These are phyloP conservation scores for Regulus satrapa DNA, from an alignment of 2,113 vertebrate species.

Conservation along the genomic window DNA sequence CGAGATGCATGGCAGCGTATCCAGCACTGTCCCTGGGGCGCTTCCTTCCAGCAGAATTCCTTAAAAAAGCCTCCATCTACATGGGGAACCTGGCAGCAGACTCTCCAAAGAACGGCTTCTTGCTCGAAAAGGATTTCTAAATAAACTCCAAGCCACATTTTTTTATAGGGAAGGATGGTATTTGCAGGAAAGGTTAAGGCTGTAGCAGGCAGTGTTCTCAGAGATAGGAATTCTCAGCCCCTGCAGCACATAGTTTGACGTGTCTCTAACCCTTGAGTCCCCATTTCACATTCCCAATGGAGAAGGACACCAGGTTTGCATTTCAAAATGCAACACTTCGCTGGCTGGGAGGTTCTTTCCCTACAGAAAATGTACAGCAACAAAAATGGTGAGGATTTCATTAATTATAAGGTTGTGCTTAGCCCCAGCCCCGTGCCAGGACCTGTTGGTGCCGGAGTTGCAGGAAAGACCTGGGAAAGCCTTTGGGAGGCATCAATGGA, in stretches of 20 bases:
- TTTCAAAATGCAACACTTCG: neutral
- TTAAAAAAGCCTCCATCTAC: neutral
- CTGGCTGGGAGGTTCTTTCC: neutral
- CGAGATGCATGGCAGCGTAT: accelerated
- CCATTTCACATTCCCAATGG: conserved; percentile 14
- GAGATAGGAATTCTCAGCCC: conserved; percentile 58
- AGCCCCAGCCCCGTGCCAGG: neutral
- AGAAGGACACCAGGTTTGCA: conserved; percentile 21
- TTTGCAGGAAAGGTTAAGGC: conserved; percentile 58
- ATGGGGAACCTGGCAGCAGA: neutral
- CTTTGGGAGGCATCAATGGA: neutral
- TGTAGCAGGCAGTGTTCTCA: conserved; percentile 25
- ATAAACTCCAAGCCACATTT: conserved; percentile 42
- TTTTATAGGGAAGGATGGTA: conserved; percentile 53
- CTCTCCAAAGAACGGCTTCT: neutral
- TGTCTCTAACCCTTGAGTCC: conserved; percentile 54
- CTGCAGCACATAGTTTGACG: conserved; percentile 50
- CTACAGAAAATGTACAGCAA: neutral
- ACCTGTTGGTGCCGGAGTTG: neutral
- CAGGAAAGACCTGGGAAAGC: neutral
- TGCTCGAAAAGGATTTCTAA: conserved; percentile 49
- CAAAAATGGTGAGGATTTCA: neutral
- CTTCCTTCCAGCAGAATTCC: neutral
- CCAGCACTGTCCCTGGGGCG: neutral
- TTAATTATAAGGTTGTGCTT: neutral